Conservation (phyloP, 2,113 vertebrate genomes). For the Hippocampus abdominalis region DNA sequence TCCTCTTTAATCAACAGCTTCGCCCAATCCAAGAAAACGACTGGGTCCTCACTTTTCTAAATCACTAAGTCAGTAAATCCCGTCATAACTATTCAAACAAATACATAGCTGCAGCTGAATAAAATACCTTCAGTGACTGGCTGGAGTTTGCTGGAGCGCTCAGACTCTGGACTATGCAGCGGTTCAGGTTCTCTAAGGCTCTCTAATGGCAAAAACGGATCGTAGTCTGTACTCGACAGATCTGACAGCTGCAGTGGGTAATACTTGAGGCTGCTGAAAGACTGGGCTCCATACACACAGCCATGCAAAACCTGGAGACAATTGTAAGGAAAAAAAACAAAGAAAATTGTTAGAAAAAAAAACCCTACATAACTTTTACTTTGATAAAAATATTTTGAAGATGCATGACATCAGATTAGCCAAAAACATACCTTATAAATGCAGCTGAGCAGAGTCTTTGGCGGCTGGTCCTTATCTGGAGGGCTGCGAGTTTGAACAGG, state of each 20-base stretch:
- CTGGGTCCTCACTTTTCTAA: too few species aligned
- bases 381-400: neutral
- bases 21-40: too few species aligned
- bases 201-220: slow-evolving; percentile 93
- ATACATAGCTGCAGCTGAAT: neutral
- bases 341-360: neutral
- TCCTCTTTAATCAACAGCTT: too few species aligned
- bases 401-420: neutral
- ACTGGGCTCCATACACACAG: slow-evolving; percentile 96
- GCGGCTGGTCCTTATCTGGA: slow-evolving; percentile 81
- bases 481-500: slow-evolving; percentile 78
- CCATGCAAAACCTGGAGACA: slow-evolving; percentile 86
- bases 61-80: neutral
- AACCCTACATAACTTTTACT: neutral
- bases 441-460: slow-evolving; percentile 90
- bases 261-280: slow-evolving; percentile 89
- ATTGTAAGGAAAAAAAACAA: neutral
- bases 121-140: slow-evolving; percentile 91
- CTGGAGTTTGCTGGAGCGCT: slow-evolving; percentile 93
- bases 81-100: neutral
- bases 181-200: slow-evolving; percentile 93
- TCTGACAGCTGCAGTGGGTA: slow-evolving; percentile 93
- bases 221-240: slow-evolving; percentile 87
- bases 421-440: slow-evolving; percentile 85
- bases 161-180: slow-evolving; percentile 95